Base-by-base conservation (phyloP, 2,888 invertebrate genomes). In the Horisme vitalbata region DNA sequence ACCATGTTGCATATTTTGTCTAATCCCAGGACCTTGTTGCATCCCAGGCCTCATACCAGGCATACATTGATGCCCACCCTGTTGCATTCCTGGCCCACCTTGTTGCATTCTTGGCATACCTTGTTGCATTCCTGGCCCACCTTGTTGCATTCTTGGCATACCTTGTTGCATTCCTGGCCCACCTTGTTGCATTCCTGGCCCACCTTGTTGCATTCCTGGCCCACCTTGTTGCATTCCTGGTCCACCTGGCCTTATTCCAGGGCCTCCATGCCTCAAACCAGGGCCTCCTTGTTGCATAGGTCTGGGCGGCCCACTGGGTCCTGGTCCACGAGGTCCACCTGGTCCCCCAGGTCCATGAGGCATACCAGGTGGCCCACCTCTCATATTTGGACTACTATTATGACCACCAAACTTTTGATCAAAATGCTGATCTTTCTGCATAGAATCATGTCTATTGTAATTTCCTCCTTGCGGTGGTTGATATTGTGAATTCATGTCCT, bases 51-150 rank as follows among this genome's bases (percentile, higher is more conserved):
- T n/a, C n/a, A n/a, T n/a, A n/a, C n/a, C n/a, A n/a, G n/a, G n/a
- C n/a, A n/a, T n/a, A n/a, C n/a, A n/a, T n/a, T n/a, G n/a, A n/a
- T n/a, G 71, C 32, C 76, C 60, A 39, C 75, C 76, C 47, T 79
- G 78, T 56, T 78, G 75, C 43, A 79, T 78, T 2, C 74, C 75
- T 18, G 76, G 76, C 4, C 75, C 77, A 4, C 75, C 77, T 8
- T 75, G 64, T 3, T 41, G 13, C 37, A 52, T 33, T n/a, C 39
- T 10, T 2, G 41, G 44, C 0, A 41, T 45, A 18, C 47, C 26
- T 14, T 45, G 55, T 4, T 31, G 28, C 31, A 50, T 38, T 3
- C 39, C 32, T 5, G 41, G 32, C 0, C 45, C 41, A 14, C 43
- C 43, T 12, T 30, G 50, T 9, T 38, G 20, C 38, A 47, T 45